Percentiles rank a stretch among this genome's conserved stretches.
These are phyloP conservation scores for Andrena dorsata DNA, from an alignment of 2,888 invertebrate species.

Conservation along the genomic window DNA sequence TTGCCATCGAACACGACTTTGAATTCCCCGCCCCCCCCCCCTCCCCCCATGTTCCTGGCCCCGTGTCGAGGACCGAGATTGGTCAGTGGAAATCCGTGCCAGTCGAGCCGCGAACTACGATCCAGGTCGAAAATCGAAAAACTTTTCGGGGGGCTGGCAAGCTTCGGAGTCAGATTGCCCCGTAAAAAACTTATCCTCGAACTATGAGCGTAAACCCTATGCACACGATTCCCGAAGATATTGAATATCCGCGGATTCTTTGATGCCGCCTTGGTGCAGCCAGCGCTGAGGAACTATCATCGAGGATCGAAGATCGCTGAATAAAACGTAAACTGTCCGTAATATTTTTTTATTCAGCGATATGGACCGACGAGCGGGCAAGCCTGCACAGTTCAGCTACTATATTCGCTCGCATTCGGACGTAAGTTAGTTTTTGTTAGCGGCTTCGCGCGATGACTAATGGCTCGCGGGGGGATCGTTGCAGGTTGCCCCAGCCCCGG, in stretches of 20 bases:
- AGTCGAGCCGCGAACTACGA: constrained; percentile 33
- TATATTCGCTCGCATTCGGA: constrained; percentile 71
- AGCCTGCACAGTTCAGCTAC: constrained; percentile 4
- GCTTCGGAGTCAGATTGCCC: constrained; percentile 11
- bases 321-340: constrained; percentile 16
- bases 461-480: constrained; percentile 75
- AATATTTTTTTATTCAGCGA: constrained; percentile 40
- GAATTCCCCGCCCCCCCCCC: no score
- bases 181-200: constrained; percentile 40
- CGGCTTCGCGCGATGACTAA: constrained; percentile 77
- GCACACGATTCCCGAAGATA: constrained; percentile 17
- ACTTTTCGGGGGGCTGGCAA: constrained; percentile 34
- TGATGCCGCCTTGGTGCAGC: neutral
- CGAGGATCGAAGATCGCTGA: neutral
- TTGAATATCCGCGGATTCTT: constrained; percentile 5
- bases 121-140: constrained; percentile 54
- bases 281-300: neutral
- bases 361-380: constrained; percentile 19
- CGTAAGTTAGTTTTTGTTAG: constrained; percentile 76
- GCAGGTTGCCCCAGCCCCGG: constrained; percentile 67
- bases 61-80: constrained; percentile 29
- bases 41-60: constrained; percentile 25
- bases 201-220: constrained; percentile 13
- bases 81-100: constrained; percentile 61
- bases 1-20: constrained; percentile 40